Evolutionary conservation across 2,797 vertebrate species (phyloP), one percentile per base, ranked within the genome.

Genomic region (Onychomys arenicola): DNA sequence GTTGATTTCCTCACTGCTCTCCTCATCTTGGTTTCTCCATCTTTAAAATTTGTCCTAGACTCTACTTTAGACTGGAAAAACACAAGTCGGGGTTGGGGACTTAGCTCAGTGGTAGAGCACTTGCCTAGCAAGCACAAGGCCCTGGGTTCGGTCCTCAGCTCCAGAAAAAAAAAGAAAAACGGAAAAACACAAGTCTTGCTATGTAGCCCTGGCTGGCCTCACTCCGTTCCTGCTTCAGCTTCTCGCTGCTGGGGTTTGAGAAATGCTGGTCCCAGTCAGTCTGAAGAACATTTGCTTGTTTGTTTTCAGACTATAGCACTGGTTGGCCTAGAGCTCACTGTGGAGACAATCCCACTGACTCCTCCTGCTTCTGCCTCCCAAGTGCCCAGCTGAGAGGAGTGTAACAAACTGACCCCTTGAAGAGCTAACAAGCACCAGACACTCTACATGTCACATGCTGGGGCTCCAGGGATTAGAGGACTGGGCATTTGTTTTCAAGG

Each of bases 11-110:
- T 40, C 63, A 27, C 40, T 5, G 1, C 25, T 0, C 2, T 34
- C 46, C 10, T 57, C 34, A 73, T 23, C 46, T 63, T 90, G 75
- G 13, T 52, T 65, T 65, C 21, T 40, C 34, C 84, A 37, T 59
- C 32, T 90, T 90, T 95, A 87, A 65, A 63, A 87, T 63, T 59
- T 89, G 85, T 16, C 63, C 27, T 78, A 87, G 82, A 21, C 21
- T 27, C 69, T 82, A 46, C 23, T 94, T 49, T 34, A 80, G 89
- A 61, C 29, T 91, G 86, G 13, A 27, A 67, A 52, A 40, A 80
- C 5, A 57, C 57, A 40, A 34, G 29, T 67, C 82, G n/a, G n/a
- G n/a, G n/a, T n/a, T n/a, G n/a, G n/a, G n/a, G n/a, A n/a, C n/a
- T n/a, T n/a, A n/a, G n/a, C n/a, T n/a, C n/a, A n/a, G n/a, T n/a